These are phyloP conservation scores for Melangyna quadrimaculata DNA, from an alignment of 2,888 invertebrate species.

Conservation along the genomic window DNA sequence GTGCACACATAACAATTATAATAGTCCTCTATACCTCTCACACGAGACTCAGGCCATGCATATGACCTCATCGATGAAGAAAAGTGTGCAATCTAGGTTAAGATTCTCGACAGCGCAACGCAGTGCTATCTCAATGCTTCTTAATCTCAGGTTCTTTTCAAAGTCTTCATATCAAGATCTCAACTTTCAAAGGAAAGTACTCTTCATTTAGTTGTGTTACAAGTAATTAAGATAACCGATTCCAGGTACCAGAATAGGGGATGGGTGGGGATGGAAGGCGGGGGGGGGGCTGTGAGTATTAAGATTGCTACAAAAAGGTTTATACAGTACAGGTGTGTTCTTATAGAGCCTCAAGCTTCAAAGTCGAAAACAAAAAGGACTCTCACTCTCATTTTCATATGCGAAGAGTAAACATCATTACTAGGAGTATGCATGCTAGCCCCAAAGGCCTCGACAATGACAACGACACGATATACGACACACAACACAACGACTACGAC, in stretches of 20 bases:
- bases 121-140: constrained; percentile 13
- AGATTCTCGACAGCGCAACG: constrained; percentile 5
- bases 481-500: not conserved
- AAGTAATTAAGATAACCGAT: constrained; percentile 67
- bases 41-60: not conserved
- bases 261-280: too few species aligned
- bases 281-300: not conserved
- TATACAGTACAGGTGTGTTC: not conserved
- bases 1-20: constrained; percentile 13
- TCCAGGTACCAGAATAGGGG: constrained; percentile 35
- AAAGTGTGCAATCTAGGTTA: constrained; percentile 54
- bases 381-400: constrained; percentile 25
- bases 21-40: not conserved
- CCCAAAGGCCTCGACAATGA: constrained; percentile 41
- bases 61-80: not conserved
- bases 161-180: constrained; percentile 40
- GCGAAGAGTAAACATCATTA: constrained; percentile 63
- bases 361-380: constrained; percentile 41
- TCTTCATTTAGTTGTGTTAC: constrained; percentile 7
- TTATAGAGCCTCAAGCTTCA: constrained; percentile 29
- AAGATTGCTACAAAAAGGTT: not conserved
- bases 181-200: constrained; percentile 35
- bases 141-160: constrained; percentile 5
- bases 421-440: constrained; percentile 49
- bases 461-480: constrained; percentile 1